Conservation (phyloP, 2,113 vertebrate species). For the Sprattus sprattus region DNA sequence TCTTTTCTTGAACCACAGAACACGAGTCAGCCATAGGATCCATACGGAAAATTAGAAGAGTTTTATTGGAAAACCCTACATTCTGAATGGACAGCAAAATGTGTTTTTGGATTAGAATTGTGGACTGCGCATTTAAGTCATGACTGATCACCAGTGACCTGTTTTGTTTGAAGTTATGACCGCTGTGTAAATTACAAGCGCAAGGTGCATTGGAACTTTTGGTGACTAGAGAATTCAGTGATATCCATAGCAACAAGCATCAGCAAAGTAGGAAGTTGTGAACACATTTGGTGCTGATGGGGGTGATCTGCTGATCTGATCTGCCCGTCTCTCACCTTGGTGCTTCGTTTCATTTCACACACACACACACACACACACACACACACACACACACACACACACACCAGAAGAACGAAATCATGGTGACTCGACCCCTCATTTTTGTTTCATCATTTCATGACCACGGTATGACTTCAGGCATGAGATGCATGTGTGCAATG, state of each 20-base stretch:
- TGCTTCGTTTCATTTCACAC: neutral
- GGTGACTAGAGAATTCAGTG: neutral
- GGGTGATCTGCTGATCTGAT: neutral
- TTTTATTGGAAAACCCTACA: too few species aligned
- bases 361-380: neutral
- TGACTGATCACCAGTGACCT: neutral
- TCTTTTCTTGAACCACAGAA: too few species aligned
- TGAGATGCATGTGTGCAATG: neutral
- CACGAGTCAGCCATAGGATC: too few species aligned
- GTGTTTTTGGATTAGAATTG: too few species aligned
- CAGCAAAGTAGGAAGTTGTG: neutral
- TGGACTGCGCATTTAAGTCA: too few species aligned
- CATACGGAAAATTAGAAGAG: too few species aligned
- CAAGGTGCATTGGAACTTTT: too few species aligned
- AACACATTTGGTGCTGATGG: neutral
- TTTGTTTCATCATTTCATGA: neutral
- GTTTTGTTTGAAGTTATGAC: neutral
- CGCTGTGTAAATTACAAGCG: neutral
- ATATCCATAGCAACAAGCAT: neutral
- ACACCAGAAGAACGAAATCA: neutral
- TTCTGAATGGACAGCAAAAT: too few species aligned
- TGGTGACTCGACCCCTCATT: neutral
- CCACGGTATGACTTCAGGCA: neutral
- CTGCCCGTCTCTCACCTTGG: neutral
- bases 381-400: slow-evolving; percentile 10